These are phyloP conservation scores for Euclidia mi DNA, from an alignment of 2,888 invertebrate species.

Conservation along the genomic window DNA sequence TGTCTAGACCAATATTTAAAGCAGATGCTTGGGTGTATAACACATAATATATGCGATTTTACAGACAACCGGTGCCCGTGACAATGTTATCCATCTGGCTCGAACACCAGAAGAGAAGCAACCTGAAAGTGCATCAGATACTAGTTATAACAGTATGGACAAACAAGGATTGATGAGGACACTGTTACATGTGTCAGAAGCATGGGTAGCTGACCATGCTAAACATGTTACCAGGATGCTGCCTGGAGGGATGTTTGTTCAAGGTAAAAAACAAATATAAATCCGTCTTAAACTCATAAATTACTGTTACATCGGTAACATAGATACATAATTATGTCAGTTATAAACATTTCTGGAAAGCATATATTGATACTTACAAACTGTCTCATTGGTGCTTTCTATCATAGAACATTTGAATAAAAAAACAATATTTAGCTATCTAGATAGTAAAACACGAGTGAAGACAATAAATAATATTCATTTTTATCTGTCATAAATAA, in stretches of 20 bases:
- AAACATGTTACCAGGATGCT: conserved; percentile 97
- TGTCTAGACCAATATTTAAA: no score
- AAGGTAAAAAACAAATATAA: conserved; percentile 84
- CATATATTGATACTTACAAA: no score
- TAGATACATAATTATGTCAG: no score
- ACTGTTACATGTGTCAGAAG: conserved; percentile 91
- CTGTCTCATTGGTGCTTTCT: no score
- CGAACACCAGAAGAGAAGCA: conserved; percentile 92
- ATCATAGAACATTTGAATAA: no score
- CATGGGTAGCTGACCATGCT: conserved; percentile 95
- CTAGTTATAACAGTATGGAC: conserved; percentile 69
- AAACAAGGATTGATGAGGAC: conserved; percentile 80
- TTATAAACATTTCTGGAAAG: no score
- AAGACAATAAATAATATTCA: no score
- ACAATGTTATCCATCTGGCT: conserved; percentile 94
- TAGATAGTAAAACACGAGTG: no score
- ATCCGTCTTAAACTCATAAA: neutral
- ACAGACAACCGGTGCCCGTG: conserved; percentile 91
- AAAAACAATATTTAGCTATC: no score
- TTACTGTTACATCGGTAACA: no score
- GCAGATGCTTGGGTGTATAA: neutral
- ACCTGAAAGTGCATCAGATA: conserved; percentile 71
- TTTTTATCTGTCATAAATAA: no score
- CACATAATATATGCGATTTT: conserved; percentile 50
- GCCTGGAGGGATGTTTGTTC: conserved; percentile 96